Base-by-base conservation (phyloP, 2,888 invertebrate species). In the Synanthedon formicaeformis region DNA sequence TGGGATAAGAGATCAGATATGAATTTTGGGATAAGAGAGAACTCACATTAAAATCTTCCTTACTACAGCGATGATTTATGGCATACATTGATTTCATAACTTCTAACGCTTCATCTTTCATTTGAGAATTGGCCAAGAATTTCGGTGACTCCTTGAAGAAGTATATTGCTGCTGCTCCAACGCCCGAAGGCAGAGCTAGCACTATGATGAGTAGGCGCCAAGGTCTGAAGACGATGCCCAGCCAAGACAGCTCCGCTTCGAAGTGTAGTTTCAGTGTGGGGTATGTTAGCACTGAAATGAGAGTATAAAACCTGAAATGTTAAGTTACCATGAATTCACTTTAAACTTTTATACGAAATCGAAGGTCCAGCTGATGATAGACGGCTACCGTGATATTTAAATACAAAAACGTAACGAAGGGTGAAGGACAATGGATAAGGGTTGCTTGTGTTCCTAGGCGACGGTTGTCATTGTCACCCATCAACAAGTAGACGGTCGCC, bases 81-180 rank as follows among this genome's bases (percentile, higher is more conserved):
- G 70, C 65, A 55, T 86, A 75, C 23, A 88, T 87, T 8, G 66
- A 69, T 56, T 66, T 78, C 61, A 88, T 56, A 0, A 86, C 82
- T 4, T 71, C 68, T 53, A 94, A 64, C 0, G 94, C 92, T 57
- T 90, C 89, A 0, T 90, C 88, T 1, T 83, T 80, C 56, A 88
- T 81, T 0, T 92, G 92, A 58, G 90, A 89, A 34, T 91, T 89
- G 14, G 92, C 87, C 52, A 92, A 81, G 69, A 92, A 95, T 71
- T 94, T 94, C 0, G 96, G 95, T 53, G 93, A 95, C 71, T 96
- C 95, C 1, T 94, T 92, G 64, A 92, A 88, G 57, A 86, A 85
- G 48, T 86, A 78, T 12, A 92, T 80, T 6, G 90, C 87, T 0
- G 91, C 13, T 0, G 90, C 90, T 51, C 93, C 90, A 0, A 92